Evolutionary conservation across 2,888 invertebrate species (phyloP), one percentile per base, ranked within the genome.

Genomic region (Lithophane semibrunnea): DNA sequence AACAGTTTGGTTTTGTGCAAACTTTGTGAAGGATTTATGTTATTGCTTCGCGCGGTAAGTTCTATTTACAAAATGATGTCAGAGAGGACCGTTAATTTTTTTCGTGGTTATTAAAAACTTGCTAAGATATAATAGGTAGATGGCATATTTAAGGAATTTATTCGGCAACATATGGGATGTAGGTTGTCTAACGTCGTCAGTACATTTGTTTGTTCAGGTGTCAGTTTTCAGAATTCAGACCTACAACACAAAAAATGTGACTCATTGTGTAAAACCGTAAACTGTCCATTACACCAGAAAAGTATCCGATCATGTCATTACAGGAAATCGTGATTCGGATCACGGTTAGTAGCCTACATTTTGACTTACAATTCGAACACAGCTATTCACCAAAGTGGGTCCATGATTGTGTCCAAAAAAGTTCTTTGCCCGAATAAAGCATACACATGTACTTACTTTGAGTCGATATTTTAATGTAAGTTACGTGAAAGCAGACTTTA

Each of bases 1-100:
- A 91, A 92, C 92, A 91, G 90, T 93, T 92, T 89, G 87, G 88
- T 91, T 88, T 90, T 88, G 88, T 88, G 87, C 88, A 90, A 87
- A 90, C 87, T 89, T 91, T 90, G 86, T 90, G 85, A 87, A 88
- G 90, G 90, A 92, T 91, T 86, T 87, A 90, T 71, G 75, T 86
- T 83, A 79, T 82, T 83, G 86, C 88, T 91, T 91, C 85, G 79
- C 86, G 88, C 78, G 92, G 92, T 92, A 81, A 89, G 91, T 88
- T 83, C 73, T 82, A 83, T 81, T 85, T 82, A 82, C 80, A 73
- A 84, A 82, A 84, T 78, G 80, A 86, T 83, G 79, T 78, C 80
- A 82, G 77, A 66, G 65, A 58, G 13, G 78, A 85, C 81, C 86
- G 86, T 88, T 83, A 79, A 63, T 79, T 86, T 86, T 86, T 86